These are phyloP conservation scores for Cossypha caffra DNA, from an alignment of 2,797 vertebrate genomes.

Conservation along the genomic window DNA sequence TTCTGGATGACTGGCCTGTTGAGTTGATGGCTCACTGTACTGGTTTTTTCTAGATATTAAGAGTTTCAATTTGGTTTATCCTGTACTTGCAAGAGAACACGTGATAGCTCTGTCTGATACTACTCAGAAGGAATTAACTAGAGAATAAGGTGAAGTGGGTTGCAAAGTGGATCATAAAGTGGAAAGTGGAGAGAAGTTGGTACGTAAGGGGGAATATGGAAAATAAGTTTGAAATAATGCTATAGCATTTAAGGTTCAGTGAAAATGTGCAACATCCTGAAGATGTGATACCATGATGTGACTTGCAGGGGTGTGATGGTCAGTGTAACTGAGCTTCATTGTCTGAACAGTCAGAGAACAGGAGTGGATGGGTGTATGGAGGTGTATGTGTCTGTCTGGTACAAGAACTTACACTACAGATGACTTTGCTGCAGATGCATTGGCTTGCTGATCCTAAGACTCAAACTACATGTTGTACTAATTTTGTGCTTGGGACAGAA, in stretches of 20 bases:
- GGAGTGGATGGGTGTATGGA: fast-evolving
- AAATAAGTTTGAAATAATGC: not conserved
- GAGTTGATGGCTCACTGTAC: not conserved
- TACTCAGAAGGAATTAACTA: not conserved
- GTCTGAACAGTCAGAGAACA: not conserved
- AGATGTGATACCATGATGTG: not conserved
- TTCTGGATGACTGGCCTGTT: not conserved
- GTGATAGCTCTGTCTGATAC: not conserved
- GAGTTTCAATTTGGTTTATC: not conserved
- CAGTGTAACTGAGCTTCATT: not conserved
- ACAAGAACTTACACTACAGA: not conserved
- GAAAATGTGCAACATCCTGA: not conserved
- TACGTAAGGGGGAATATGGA: fast-evolving
- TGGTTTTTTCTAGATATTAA: not conserved
- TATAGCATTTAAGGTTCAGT: not conserved
- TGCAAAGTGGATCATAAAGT: not conserved
- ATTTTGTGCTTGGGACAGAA: not conserved
- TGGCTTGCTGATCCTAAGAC: not conserved
- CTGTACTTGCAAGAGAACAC: not conserved
- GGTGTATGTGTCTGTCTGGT: not conserved
- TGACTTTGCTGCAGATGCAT: not conserved
- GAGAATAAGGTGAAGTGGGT: not conserved
- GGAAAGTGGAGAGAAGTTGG: not conserved
- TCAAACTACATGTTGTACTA: not conserved
- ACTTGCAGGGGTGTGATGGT: not conserved